Evolutionary conservation across 2,797 vertebrate species (phyloP), one percentile per base, ranked within the genome.

Genomic region (Gouania willdenowi): DNA sequence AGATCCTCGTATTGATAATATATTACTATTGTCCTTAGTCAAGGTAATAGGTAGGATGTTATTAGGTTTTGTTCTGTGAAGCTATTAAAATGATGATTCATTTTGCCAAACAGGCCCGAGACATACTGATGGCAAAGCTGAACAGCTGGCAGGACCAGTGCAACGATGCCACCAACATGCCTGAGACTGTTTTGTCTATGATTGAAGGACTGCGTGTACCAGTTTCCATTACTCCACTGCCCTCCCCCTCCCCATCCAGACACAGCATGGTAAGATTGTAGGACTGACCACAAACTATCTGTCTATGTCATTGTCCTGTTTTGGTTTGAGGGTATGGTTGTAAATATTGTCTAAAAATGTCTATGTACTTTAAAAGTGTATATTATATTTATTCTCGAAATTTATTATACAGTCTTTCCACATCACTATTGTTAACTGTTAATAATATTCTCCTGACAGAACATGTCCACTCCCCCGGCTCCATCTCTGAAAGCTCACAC

Each of bases 111-210:
- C 63, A 86, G 83, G 75, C 78, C 58, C 69, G 59, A 66, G 94
- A 97, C 49, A 82, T 95, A 26, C 86, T 99, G n/a, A 79, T 73
- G 21, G 71, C 74, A 36, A 97, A 95, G 69, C 77, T 99, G 59
- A 88, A 83, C 26, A 84, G 55, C 42, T 99, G 96, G 96, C 92
- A 96, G 85, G 93, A 96, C 48, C 93, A 90, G 59, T 99, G 96
- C 26, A 79, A 85, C 0, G 92, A 96, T 33, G 91, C 92, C 69
- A 91, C 91, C 41, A 86, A 91, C 66, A 92, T 98, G 59, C 95
- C 96, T 0, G 92, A 95, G 2, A 89, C 78, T 1, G 55, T 98
- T 28, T 39, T 90, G 45, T 76, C 86, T 9, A 93, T 95, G 90
- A 96, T 98, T 1, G 93, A 97, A 11, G 92, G 91, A 9, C 88